phyloP scores from a whole-genome alignment of 2,797 vertebrate species.

The Decapterus maruadsi region DNA sequence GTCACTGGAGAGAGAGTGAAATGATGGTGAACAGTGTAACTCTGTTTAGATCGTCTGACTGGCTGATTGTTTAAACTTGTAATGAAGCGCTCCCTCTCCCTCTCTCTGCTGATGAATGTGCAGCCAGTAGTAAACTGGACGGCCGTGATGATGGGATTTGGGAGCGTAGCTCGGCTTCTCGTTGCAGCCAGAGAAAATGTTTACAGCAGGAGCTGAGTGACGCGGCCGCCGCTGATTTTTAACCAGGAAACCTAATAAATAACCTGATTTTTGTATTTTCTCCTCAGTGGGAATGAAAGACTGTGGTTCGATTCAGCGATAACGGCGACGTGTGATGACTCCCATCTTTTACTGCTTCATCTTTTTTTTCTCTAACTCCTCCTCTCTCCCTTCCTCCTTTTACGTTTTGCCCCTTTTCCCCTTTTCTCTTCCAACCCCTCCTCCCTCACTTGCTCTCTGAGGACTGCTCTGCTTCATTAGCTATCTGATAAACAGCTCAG shows the following conservation, averaged over 20 bases:
- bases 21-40: slow-evolving; percentile 44
- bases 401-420: slow-evolving; percentile 43
- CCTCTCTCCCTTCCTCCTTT: slow-evolving; percentile 9
- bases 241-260: slow-evolving; percentile 71
- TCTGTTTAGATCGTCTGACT: slow-evolving; percentile 72
- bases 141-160: slow-evolving; percentile 71
- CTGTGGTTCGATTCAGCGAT: slow-evolving; percentile 30
- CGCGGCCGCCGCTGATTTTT: slow-evolving; percentile 57
- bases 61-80: slow-evolving; percentile 76
- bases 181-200: slow-evolving; percentile 81
- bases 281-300: slow-evolving; percentile 49
- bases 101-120: slow-evolving; percentile 69
- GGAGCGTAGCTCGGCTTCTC: slow-evolving; percentile 55
- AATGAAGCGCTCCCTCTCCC: slow-evolving; percentile 51
- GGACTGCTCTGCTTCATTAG: slow-evolving; percentile 91
- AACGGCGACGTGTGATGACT: slow-evolving; percentile 22
- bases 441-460: slow-evolving; percentile 17
- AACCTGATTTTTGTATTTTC: slow-evolving; percentile 55
- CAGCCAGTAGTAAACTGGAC: slow-evolving; percentile 49
- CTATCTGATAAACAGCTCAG: slow-evolving; percentile 89
- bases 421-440: not conserved
- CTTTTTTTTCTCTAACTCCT: slow-evolving; percentile 17
- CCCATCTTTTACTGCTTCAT: slow-evolving; percentile 34
- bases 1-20: slow-evolving; percentile 48
- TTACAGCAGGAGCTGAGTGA: slow-evolving; percentile 81